These are phyloP conservation scores for Synaphobranchus kaupii DNA, from an alignment of 2,797 vertebrate genomes.

Conservation along the genomic window DNA sequence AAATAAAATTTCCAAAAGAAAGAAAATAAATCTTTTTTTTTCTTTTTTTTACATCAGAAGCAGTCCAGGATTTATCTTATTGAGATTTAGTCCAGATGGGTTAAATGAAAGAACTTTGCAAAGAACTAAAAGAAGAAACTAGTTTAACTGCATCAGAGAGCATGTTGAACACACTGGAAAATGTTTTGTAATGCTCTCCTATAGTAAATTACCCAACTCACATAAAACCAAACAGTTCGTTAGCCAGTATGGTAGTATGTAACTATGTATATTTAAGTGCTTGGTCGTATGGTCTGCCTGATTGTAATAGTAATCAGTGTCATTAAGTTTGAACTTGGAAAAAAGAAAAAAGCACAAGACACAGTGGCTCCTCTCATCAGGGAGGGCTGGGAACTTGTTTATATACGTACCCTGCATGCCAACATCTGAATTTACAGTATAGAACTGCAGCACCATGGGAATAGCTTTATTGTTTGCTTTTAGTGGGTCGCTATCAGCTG, in stretches of 20 bases:
- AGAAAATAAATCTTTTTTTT: too few species aligned
- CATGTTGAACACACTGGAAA: neutral
- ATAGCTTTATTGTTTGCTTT: slow-evolving; percentile 9
- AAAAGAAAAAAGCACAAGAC: neutral
- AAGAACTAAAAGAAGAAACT: neutral
- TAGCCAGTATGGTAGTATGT: neutral
- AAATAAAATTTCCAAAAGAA: too few species aligned
- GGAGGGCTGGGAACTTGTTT: neutral
- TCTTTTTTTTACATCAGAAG: neutral
- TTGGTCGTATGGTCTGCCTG: neutral
- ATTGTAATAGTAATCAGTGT: slow-evolving; percentile 1
- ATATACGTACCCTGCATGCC: neutral
- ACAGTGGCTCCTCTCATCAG: neutral
- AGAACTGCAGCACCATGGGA: neutral
- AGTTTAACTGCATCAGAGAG: neutral
- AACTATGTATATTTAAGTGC: neutral
- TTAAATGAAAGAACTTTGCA: neutral
- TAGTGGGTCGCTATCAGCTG: neutral
- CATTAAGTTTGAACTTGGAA: neutral
- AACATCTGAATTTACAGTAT: neutral
- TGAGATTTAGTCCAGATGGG: neutral
- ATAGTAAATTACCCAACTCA: neutral
- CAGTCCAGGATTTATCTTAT: neutral
- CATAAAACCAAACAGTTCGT: neutral
- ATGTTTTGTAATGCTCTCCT: neutral